Base-by-base conservation (phyloP, 37 sponge, comb jelly and placozoan species). In the Halisarca cf. caerulea region DNA sequence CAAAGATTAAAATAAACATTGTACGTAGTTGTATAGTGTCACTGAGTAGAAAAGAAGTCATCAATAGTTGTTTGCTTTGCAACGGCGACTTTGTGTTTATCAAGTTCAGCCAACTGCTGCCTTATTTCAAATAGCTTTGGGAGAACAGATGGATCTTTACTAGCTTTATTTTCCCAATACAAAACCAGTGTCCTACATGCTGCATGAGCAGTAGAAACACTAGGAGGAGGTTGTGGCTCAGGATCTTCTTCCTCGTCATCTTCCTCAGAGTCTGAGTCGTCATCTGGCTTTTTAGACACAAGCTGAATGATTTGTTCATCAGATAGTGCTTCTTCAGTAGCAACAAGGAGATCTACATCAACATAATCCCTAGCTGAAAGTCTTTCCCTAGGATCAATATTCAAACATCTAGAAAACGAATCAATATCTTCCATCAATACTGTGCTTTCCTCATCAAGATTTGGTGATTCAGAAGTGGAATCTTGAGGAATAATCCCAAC, bases 11-110 rank as follows among this genome's bases (percentile, higher is more conserved):
- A n/a, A n/a, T n/a, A n/a, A n/a, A n/a, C n/a, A n/a, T n/a, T n/a
- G n/a, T n/a, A n/a, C 51, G 9, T 47, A 47, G 9, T 47, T 47
- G n/a, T n/a, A n/a, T n/a, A n/a, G n/a, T n/a, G n/a, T n/a, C n/a
- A n/a, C n/a, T n/a, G n/a, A n/a, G n/a, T n/a, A n/a, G n/a, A n/a
- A 47, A 61, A 71, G 40, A 71, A 71, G 72, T 71, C 72, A 71
- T 35, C 32, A 38, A 71, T 71, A 71, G 38, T 71, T 71, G 40
- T 71, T 71, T 71, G 72, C 72, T 33, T 71, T 71, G 72, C 72
- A 71, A 14, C 39, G 32, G 72, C 72, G 38, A 71, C 2, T 71
- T 71, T 71, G 7, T 71, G 14, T 71, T 23, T 18, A 36, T 30
- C 32, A 7, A 71, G 35, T 6, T 6, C 14, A 6, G 3, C 9